Conservation (phyloP, 2,888 invertebrate genomes). For the Conops quadrifasciatus region DNA sequence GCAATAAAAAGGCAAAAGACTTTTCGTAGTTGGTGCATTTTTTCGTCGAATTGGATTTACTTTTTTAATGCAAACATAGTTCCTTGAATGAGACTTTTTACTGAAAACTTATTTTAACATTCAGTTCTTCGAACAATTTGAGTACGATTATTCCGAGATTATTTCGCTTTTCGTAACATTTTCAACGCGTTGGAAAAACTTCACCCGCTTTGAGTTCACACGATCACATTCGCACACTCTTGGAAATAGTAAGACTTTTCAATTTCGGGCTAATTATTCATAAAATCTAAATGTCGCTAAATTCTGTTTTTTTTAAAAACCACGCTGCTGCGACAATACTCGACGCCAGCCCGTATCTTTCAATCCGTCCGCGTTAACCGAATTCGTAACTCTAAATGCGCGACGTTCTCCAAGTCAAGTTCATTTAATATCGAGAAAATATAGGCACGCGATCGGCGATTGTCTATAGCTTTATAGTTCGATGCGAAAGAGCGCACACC, state of each 20-base stretch:
- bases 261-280: too few relatives aligned
- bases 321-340: conserved; percentile 37
- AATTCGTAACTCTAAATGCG: conserved; percentile 56
- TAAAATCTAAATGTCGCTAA: not conserved
- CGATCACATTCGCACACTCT: too few relatives aligned
- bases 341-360: conserved; percentile 46
- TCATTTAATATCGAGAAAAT: conserved; percentile 53
- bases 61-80: too few relatives aligned
- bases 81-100: too few relatives aligned
- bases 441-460: conserved; percentile 6
- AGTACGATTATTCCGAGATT: too few relatives aligned
- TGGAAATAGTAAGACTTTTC: too few relatives aligned
- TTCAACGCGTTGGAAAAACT: too few relatives aligned
- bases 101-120: too few relatives aligned
- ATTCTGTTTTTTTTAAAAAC: not conserved
- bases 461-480: conserved; percentile 35
- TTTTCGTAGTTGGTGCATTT: too few relatives aligned
- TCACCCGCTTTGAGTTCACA: too few relatives aligned
- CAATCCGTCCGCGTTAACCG: conserved; percentile 50
- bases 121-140: too few relatives aligned
- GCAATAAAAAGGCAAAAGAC: not conserved
- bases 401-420: conserved; percentile 51
- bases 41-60: not conserved
- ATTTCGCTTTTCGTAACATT: too few relatives aligned
- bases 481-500: conserved; percentile 28